A percentile compares a stretch with the other conserved stretches of the same genome.
Evolutionary conservation across 2,888 invertebrate species (phyloP).

Genomic region (Acleris literana): DNA sequence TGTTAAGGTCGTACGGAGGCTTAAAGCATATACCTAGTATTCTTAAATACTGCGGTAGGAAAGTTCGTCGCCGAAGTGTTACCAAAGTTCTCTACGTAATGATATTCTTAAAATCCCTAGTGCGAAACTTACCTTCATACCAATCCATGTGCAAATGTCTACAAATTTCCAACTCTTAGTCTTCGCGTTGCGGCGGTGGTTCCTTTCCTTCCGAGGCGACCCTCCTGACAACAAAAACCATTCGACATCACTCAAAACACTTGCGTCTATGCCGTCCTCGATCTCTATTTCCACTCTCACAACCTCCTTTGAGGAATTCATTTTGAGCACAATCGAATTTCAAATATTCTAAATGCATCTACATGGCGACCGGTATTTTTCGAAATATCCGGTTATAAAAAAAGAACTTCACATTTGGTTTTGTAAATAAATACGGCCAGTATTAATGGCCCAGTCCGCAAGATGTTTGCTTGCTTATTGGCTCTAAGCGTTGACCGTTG

Average conservation of each 20-base stretch:
- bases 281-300: conserved; percentile 67
- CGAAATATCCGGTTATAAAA: not conserved
- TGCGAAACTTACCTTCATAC: conserved; percentile 63
- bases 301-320: conserved; percentile 49
- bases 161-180: conserved; percentile 65
- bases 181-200: conserved; percentile 55
- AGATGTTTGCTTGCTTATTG: conserved; percentile 24
- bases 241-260: conserved; percentile 62
- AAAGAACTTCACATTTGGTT: not conserved
- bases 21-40: too few relatives aligned
- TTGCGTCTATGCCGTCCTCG: conserved; percentile 62
- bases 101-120: not conserved
- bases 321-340: conserved; percentile 28
- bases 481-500: conserved; percentile 42
- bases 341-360: not conserved
- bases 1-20: too few relatives aligned
- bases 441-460: not conserved
- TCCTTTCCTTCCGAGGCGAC: conserved; percentile 64
- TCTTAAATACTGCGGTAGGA: too few relatives aligned
- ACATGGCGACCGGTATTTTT: not conserved
- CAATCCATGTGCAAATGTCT: conserved; percentile 75
- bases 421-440: not conserved
- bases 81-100: not conserved
- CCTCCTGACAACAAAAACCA: conserved; percentile 75
- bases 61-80: too few relatives aligned